These are phyloP conservation scores for Halyomorpha halys DNA, from an alignment of 1,140 invertebrate genomes.

Conservation along the genomic window DNA sequence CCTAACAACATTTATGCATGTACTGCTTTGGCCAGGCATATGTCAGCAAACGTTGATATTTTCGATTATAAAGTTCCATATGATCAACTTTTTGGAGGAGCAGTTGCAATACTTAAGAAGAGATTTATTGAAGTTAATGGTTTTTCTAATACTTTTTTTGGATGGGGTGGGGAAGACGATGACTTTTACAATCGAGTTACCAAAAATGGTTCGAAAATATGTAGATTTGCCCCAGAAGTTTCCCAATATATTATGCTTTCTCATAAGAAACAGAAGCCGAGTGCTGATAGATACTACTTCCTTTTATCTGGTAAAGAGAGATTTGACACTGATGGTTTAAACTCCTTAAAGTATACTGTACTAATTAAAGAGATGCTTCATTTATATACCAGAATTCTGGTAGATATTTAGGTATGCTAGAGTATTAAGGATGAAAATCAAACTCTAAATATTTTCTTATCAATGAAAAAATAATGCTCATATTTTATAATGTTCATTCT, in stretches of 20 bases:
- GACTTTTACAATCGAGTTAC: slow-evolving; percentile 50
- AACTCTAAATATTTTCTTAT: no score
- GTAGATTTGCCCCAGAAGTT: slow-evolving; percentile 56
- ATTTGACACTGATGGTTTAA: slow-evolving; percentile 56
- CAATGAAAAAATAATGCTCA: no score
- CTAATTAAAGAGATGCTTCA: slow-evolving; percentile 27
- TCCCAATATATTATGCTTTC: slow-evolving; percentile 68
- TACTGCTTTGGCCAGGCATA: slow-evolving; percentile 72
- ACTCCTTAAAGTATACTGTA: slow-evolving; percentile 46
- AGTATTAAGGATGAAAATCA: no score
- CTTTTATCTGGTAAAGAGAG: slow-evolving; percentile 41
- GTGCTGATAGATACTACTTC: slow-evolving; percentile 34
- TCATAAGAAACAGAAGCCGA: slow-evolving; percentile 50
- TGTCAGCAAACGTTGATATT: slow-evolving; percentile 84
- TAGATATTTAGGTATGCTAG: slow-evolving; percentile 17
- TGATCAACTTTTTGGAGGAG: slow-evolving; percentile 60
- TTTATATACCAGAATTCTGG: slow-evolving; percentile 31
- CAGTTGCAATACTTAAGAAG: slow-evolving; percentile 55
- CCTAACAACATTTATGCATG: slow-evolving; percentile 86
- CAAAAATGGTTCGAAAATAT: slow-evolving; percentile 44
- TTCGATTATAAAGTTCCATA: slow-evolving; percentile 75
- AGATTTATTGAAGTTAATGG: slow-evolving; percentile 77
- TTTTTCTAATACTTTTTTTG: slow-evolving; percentile 83
- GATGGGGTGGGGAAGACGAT: slow-evolving; percentile 84
- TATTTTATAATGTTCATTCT: no score